Conservation (phyloP, 2,797 vertebrate genomes). For the Dromococcyx pavoninus region DNA sequence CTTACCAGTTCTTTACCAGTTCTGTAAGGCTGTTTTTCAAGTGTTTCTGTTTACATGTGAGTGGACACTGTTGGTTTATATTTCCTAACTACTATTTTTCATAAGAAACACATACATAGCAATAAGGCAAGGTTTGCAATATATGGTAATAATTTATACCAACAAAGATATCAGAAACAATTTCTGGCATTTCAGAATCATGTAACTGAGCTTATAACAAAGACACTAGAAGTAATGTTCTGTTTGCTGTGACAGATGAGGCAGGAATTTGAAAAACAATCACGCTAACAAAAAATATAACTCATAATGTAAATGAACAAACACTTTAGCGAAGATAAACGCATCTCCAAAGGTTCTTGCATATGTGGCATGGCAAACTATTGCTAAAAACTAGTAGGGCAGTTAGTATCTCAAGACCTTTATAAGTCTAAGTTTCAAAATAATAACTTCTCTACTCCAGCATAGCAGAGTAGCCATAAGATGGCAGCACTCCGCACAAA, state of each 20-base stretch:
- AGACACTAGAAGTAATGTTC: neutral
- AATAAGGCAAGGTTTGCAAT: neutral
- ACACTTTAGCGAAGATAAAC: neutral
- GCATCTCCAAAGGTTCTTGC: neutral
- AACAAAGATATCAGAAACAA: neutral
- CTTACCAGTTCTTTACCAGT: neutral
- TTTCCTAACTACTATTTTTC: neutral
- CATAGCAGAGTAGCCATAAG: neutral
- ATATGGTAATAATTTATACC: neutral
- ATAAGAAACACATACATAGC: neutral
- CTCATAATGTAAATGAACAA: neutral
- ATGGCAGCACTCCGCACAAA: slow-evolving; percentile 51
- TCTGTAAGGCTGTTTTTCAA: neutral
- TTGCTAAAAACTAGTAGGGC: neutral
- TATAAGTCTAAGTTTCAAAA: neutral
- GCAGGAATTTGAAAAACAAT: neutral
- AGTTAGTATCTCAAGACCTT: neutral
- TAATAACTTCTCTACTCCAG: neutral
- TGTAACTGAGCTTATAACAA: neutral
- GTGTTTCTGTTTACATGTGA: neutral
- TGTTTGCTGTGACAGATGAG: neutral
- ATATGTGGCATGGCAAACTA: neutral
- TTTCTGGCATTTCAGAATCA: neutral
- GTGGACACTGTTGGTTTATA: neutral
- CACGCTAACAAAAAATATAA: neutral